Evolutionary conservation across 2,888 invertebrate species (phyloP).

Genomic region (Lepidochrysops patricia): DNA sequence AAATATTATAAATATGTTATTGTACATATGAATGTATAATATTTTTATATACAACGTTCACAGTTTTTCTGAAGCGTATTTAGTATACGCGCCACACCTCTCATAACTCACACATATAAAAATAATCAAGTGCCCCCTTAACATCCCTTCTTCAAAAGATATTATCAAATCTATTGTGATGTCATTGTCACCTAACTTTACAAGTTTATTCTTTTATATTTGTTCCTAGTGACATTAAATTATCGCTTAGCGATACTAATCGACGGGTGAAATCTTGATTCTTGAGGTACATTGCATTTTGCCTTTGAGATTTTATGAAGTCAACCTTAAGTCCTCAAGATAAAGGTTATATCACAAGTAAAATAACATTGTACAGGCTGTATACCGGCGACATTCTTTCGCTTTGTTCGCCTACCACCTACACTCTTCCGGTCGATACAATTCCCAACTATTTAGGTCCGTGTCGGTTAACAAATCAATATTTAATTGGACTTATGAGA

Average conservation of each 20-base stretch:
- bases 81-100: too few relatives aligned
- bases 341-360: too few relatives aligned
- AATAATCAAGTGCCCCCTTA: background rate
- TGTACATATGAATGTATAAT: too few relatives aligned
- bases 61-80: too few relatives aligned
- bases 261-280: conserved; percentile 19
- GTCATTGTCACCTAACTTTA: conserved; percentile 1
- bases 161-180: background rate
- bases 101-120: background rate
- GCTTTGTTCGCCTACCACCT: conserved; percentile 53
- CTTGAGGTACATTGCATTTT: conserved; percentile 42
- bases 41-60: too few relatives aligned
- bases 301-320: too few relatives aligned
- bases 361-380: too few relatives aligned
- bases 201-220: conserved; percentile 5
- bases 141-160: background rate
- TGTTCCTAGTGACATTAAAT: conserved; percentile 13
- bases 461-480: conserved; percentile 21
- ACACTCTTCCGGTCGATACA: conserved; percentile 60
- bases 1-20: too few relatives aligned
- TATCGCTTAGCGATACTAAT: conserved; percentile 21
- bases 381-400: conserved; percentile 44
- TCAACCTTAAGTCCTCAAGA: too few relatives aligned
- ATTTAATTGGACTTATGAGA: conserved; percentile 13
- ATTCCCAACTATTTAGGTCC: conserved; percentile 33